A percentile compares a stretch with the other conserved stretches of the same genome.
Conservation (phyloP, 2,888 invertebrate genomes). For the Chaetoderma sp. region DNA sequence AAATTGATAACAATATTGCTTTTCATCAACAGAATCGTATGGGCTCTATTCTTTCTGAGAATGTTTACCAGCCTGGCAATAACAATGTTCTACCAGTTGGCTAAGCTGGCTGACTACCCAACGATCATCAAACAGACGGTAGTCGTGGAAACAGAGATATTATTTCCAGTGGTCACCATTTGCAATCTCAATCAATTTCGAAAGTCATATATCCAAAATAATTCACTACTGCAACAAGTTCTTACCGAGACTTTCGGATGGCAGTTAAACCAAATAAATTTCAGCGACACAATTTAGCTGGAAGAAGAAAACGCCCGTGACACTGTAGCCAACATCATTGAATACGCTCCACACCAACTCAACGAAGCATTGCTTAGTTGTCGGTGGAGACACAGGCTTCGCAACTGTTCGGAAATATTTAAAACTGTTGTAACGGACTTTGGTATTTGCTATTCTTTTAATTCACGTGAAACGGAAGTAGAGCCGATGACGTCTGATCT, state of each 20-base stretch:
- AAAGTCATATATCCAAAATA: neutral
- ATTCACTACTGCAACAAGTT: neutral
- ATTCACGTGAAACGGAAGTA: neutral
- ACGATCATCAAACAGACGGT: conserved; percentile 1
- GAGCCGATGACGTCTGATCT: neutral
- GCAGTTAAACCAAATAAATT: neutral
- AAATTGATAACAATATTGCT: no score
- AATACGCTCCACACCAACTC: neutral
- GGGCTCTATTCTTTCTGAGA: neutral
- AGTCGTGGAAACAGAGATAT: neutral
- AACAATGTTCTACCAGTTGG: neutral
- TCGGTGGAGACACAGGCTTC: neutral
- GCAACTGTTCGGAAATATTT: neutral
- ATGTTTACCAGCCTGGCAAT: neutral
- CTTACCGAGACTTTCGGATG: neutral
- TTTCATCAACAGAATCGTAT: neutral
- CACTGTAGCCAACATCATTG: neutral
- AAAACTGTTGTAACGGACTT: neutral
- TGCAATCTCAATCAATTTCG: neutral
- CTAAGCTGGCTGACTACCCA: neutral
- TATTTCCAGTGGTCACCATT: neutral
- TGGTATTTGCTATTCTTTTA: neutral
- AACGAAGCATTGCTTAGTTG: neutral
- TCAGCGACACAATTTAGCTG: neutral
- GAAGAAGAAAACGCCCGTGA: neutral